Base-by-base conservation (phyloP, 2,888 invertebrate genomes). In the Drosophila austrosaltans region DNA sequence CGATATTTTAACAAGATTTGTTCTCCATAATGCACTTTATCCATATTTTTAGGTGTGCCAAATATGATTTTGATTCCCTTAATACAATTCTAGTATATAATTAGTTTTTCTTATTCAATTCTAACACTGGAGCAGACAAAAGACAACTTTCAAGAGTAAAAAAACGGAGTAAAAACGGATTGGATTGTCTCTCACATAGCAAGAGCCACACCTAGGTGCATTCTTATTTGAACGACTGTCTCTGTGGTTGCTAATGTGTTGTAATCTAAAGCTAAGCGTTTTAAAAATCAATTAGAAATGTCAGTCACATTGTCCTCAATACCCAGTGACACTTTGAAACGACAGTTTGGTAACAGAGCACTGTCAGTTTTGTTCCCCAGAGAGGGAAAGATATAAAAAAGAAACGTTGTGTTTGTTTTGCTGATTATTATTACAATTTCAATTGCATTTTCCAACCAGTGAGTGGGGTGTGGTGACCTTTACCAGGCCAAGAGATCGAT, bases 261-360 rank as follows among this genome's bases (percentile, higher is more conserved):
- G 82, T 82, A 82, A 82, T 81, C 82, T 72, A 72, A 72, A 69
- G 81, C 81, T 82, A 79, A 86, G 81, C 79, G 73, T 71, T 81
- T 77, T 71, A 60, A 54, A 86, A 86, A 86, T 83, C 87, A 83
- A 81, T 87, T 83, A 80, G 72, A 83, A 78, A 77, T 79, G 82
- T 81, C 82, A 73, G 64, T 81, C 82, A 81, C 74, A 78, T 81
- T 77, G 79, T 77, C 76, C 81, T 69, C 81, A 77, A 85, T 79
- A 57, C 42, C 65, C 78, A 65, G 69, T 82, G 82, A 82, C 82
- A 82, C 73, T 86, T 82, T 75, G 69, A 79, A 79, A 79, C 56
- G 82, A 82, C 80, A 82, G 77, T 74, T 79, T 63, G 61, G 65
- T 57, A 67, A 65, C 22, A 32, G 39, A 57, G 54, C 60, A 44